Percentiles rank a stretch among this genome's conserved stretches.
phyloP scores from a whole-genome alignment of 2,888 invertebrate species.

The Sinhomidia bicolor region DNA sequence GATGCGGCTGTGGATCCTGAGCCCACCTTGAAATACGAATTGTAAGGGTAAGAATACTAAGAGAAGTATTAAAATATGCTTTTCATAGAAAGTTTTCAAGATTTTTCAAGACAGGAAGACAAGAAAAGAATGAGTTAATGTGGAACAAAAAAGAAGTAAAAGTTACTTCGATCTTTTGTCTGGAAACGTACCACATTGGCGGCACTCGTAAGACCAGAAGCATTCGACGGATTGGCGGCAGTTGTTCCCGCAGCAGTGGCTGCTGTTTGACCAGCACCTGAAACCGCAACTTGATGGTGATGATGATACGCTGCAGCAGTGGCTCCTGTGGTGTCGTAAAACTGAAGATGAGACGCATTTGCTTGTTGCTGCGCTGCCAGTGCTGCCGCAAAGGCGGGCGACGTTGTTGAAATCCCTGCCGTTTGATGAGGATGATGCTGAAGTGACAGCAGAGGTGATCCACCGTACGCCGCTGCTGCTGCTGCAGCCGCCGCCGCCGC shows the following conservation, averaged over 20 bases:
- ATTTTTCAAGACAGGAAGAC: not conserved
- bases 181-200: slow-evolving; percentile 64
- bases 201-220: slow-evolving; percentile 42
- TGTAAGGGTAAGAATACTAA: not conserved
- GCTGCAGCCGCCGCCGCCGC: slow-evolving; percentile 89
- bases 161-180: slow-evolving; percentile 60
- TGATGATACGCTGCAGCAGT: slow-evolving; percentile 64
- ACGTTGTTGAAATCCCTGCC: slow-evolving; percentile 71
- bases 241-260: slow-evolving; percentile 24
- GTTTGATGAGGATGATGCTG: slow-evolving; percentile 53
- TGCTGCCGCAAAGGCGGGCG: slow-evolving; percentile 77
- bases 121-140: not conserved
- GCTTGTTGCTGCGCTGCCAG: slow-evolving; percentile 70
- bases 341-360: slow-evolving; percentile 59
- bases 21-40: slow-evolving; percentile 24
- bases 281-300: slow-evolving; percentile 50
- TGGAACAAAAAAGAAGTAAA: slow-evolving; percentile 45
- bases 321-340: slow-evolving; percentile 50
- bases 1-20: slow-evolving; percentile 54
- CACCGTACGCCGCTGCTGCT: slow-evolving; percentile 84
- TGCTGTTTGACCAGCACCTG: slow-evolving; percentile 32
- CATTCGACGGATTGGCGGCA: slow-evolving; percentile 26
- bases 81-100: not conserved
- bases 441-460: slow-evolving; percentile 85
- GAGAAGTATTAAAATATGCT: not conserved